These are phyloP conservation scores for Hydrozoanthus tunicans DNA, from an alignment of 64 coral and sea anemone species.

Conservation along the genomic window DNA sequence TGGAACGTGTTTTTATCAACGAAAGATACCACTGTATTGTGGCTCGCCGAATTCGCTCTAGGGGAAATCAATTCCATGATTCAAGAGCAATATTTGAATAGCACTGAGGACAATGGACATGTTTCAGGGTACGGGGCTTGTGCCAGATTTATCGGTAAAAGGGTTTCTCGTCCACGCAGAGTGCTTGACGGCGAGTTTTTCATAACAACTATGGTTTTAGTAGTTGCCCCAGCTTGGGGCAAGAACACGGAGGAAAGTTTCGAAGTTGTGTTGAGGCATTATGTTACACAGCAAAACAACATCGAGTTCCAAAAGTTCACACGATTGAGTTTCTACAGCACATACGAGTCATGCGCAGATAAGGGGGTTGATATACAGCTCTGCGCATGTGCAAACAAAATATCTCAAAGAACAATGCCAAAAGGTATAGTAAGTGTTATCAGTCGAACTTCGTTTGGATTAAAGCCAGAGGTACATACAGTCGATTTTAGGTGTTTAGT, in stretches of 20 bases:
- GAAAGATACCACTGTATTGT: slow-evolving; percentile 54
- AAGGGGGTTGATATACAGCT: slow-evolving; percentile 73
- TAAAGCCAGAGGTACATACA: slow-evolving; percentile 26
- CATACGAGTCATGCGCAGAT: slow-evolving; percentile 82
- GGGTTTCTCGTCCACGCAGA: slow-evolving; percentile 68
- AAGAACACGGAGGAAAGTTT: slow-evolving; percentile 72
- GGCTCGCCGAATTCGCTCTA: slow-evolving; percentile 87
- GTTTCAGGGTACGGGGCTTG: slow-evolving; percentile 74
- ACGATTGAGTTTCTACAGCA: slow-evolving; percentile 76
- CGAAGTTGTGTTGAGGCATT: slow-evolving; percentile 77
- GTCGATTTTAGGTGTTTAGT: slow-evolving; percentile 69
- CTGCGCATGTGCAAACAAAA: slow-evolving; percentile 75
- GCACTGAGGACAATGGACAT: not conserved
- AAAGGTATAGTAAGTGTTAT: slow-evolving; percentile 25
- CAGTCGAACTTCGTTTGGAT: slow-evolving; percentile 54
- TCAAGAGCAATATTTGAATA: slow-evolving; percentile 67
- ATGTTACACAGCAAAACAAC: slow-evolving; percentile 62
- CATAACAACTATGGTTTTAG: slow-evolving; percentile 66
- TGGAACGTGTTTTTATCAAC: slow-evolving; percentile 71
- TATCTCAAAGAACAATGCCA: slow-evolving; percentile 15
- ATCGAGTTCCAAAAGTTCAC: slow-evolving; percentile 63
- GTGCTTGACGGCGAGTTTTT: slow-evolving; percentile 59
- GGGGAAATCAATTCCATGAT: slow-evolving; percentile 88
- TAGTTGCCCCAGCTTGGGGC: slow-evolving; percentile 75
- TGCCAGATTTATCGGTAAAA: slow-evolving; percentile 80